A percentile compares a stretch with the other conserved stretches of the same genome.
Evolutionary conservation across 2,797 vertebrate genomes (phyloP).

Genomic region (Sebastes hopkinsi): DNA sequence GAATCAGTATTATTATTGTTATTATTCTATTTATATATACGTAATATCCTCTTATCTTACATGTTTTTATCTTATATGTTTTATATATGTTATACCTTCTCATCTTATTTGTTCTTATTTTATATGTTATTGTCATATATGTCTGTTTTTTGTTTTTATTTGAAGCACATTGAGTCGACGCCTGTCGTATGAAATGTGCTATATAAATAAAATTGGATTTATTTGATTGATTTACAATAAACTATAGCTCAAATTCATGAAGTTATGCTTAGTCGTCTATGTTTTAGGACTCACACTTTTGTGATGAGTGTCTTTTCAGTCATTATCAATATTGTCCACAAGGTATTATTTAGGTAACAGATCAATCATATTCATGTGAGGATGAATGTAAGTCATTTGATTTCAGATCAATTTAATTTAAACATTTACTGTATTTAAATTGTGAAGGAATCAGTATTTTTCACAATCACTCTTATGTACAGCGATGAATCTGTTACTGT

Average conservation of each 20-base stretch:
- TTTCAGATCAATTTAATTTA: background rate
- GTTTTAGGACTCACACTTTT: background rate
- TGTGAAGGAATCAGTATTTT: background rate
- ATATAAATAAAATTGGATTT: too few relatives aligned
- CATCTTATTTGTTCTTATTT: too few relatives aligned
- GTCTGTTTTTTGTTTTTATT: too few relatives aligned
- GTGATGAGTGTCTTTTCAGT: background rate
- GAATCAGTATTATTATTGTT: too few relatives aligned
- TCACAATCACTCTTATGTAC: background rate
- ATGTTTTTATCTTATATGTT: too few relatives aligned
- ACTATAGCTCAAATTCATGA: background rate
- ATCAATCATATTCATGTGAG: background rate
- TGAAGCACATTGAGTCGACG: too few relatives aligned
- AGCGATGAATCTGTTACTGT: background rate
- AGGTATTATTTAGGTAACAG: background rate
- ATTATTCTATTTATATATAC: too few relatives aligned
- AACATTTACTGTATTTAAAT: background rate
- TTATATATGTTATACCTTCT: too few relatives aligned
- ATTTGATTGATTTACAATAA: background rate
- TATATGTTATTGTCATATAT: too few relatives aligned
- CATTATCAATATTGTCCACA: background rate
- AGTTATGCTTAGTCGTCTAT: background rate
- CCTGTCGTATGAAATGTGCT: too few relatives aligned
- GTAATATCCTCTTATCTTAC: too few relatives aligned
- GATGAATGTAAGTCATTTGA: background rate